A percentile compares a stretch with the other conserved stretches of the same genome.
Conservation (phyloP, 1,140 invertebrate genomes). For the Pomacea maculata region DNA sequence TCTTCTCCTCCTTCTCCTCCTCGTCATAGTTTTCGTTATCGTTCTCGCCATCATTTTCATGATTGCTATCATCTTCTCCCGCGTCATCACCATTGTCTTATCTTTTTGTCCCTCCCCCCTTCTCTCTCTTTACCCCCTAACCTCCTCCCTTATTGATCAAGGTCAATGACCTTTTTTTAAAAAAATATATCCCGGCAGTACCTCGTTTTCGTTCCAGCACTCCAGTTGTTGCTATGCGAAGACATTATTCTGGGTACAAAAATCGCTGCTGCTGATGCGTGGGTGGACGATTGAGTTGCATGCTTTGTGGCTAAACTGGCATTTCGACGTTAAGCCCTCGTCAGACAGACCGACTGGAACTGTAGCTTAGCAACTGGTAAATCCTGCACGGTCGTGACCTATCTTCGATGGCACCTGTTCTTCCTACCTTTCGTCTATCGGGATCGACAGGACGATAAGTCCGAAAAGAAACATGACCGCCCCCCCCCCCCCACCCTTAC, state of each 20-base stretch:
- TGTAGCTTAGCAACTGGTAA: too few relatives aligned
- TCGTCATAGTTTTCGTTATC: not conserved
- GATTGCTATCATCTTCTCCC: not conserved
- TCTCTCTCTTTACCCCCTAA: not conserved
- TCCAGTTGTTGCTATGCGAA: not conserved
- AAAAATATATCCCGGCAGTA: not conserved
- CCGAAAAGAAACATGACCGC: too few relatives aligned
- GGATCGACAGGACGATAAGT: too few relatives aligned
- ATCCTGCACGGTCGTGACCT: too few relatives aligned
- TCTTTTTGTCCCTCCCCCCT: not conserved
- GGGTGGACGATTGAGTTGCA: not conserved
- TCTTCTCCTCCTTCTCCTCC: not conserved
- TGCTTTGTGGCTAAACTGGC: not conserved
- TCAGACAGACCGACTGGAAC: too few relatives aligned
- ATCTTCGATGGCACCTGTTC: too few relatives aligned
- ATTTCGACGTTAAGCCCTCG: too few relatives aligned
- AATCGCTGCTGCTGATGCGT: not conserved
- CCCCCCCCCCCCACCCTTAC: too few relatives aligned
- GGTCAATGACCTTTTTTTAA: not conserved
- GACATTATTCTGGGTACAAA: not conserved
- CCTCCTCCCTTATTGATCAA: not conserved
- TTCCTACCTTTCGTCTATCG: too few relatives aligned
- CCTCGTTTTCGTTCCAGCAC: not conserved
- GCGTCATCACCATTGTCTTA: too few relatives aligned
- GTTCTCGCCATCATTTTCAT: not conserved